phyloP scores from a whole-genome alignment of 2,797 vertebrate genomes.

The Nyctalus aviator region DNA sequence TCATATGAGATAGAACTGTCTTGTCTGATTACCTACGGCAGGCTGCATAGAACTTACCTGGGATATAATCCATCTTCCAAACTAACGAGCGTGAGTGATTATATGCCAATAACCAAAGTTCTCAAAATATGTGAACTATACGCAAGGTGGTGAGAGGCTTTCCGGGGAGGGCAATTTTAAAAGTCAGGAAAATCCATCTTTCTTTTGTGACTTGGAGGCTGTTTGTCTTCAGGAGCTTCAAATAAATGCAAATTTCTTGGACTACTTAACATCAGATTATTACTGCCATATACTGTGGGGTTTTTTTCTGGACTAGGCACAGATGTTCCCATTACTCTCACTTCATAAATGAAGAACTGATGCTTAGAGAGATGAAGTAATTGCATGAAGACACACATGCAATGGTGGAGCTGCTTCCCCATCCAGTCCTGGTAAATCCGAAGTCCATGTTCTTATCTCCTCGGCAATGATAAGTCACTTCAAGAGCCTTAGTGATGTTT shows the following conservation, averaged over 20 bases:
- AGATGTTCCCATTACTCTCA: not conserved
- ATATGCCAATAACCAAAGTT: not conserved
- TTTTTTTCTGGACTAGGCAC: not conserved
- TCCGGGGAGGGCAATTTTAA: not conserved
- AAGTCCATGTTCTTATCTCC: not conserved
- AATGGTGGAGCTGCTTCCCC: not conserved
- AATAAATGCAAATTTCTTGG: not conserved
- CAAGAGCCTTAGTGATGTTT: conserved; percentile 12
- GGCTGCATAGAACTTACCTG: not conserved
- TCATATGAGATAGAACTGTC: not conserved
- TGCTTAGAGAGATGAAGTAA: not conserved
- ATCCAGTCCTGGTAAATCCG: not conserved
- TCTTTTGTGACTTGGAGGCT: not conserved
- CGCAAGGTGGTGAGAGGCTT: not conserved
- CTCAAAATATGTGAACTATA: not conserved
- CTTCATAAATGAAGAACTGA: not conserved
- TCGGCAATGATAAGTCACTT: conserved; percentile 17
- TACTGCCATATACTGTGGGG: too few species aligned
- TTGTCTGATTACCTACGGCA: conserved; percentile 3
- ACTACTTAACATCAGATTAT: conserved; percentile 11
- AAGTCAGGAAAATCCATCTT: not conserved
- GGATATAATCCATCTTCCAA: not conserved
- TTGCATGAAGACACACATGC: not conserved
- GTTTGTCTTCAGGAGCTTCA: not conserved
- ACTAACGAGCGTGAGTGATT: not conserved